Evolutionary conservation across 2,888 invertebrate genomes (phyloP), one percentile per base, ranked within the genome.

Genomic region (Amblyjoppa proteus): DNA sequence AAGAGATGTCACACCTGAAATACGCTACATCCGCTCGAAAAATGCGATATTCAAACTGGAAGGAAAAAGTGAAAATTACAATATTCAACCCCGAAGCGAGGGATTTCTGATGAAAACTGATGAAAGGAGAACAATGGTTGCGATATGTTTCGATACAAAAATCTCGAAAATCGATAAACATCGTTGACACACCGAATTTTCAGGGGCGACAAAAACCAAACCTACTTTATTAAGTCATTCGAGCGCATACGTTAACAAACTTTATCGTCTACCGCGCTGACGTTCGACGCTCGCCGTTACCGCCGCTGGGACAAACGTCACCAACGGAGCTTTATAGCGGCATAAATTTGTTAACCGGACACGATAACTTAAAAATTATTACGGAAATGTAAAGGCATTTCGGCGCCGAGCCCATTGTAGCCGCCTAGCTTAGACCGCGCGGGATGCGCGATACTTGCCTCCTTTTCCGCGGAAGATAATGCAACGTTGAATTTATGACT

Each of bases 381-480:
- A 91, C 93, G 92, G 92, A 93, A 93, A 93, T 92, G 93, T 91
- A 92, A 71, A 93, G 92, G 91, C 91, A 90, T 91, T 93, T 90
- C 91, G 68, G 83, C 83, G 64, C 81, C 68, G 85, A 81, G 68
- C 70, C 45, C 61, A 51, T 58, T 73, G 78, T 75, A 34, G 45
- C 53, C 28, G 61, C n/a, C 28, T 31, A 38, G 64, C 64, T 34
- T 34, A 64, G 64, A 64, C 13, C 64, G 64, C 34, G n/a, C 64
- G 64, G 64, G 31, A 64, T 89, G 90, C 89, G 89, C 89, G 91
- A 89, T 75, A 86, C 85, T 90, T 91, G 92, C 91, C 92, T 91
- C 90, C 91, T 93, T 92, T 94, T 92, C 92, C 91, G 93, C 90
- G 90, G 90, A 91, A 93, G 94, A 94, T 94, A 93, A 93, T 93